These are phyloP conservation scores for Drosophila orena DNA, from an alignment of 1,140 invertebrate genomes.

Conservation along the genomic window DNA sequence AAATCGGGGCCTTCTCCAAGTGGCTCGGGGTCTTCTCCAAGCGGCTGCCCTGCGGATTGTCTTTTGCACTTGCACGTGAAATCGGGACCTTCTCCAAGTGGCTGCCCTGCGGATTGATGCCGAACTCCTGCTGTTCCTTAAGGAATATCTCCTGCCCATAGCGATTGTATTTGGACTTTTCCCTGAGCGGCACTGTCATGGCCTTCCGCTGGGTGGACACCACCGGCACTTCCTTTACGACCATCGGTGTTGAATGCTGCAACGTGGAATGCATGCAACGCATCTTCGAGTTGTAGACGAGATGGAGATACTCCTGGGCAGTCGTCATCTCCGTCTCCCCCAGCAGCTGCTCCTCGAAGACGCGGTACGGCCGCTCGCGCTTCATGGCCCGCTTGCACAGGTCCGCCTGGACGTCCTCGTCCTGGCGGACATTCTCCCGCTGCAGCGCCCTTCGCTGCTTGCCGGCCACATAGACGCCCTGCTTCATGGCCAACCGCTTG, in stretches of 20 bases:
- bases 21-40: no score
- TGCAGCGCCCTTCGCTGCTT: not conserved
- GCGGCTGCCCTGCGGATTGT: no score
- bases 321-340: constrained; percentile 36
- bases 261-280: not conserved
- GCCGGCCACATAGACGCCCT: constrained; percentile 93
- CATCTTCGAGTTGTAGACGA: constrained; percentile 5
- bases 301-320: not conserved
- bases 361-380: constrained; percentile 24
- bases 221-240: constrained; percentile 90
- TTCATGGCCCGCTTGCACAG: constrained; percentile 19
- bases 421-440: not conserved
- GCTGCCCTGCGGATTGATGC: constrained; percentile 98
- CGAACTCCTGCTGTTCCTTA: constrained; percentile 96
- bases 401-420: constrained; percentile 5
- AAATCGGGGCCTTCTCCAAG: no score
- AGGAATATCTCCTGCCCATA: constrained; percentile 96
- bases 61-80: no score
- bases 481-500: constrained; percentile 97
- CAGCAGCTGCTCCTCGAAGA: constrained; percentile 13
- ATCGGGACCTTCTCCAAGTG: constrained; percentile 87
- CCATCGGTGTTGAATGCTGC: constrained; percentile 69
- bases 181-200: constrained; percentile 91
- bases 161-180: constrained; percentile 93
- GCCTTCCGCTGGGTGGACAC: constrained; percentile 97